Percentiles rank a stretch among this genome's conserved stretches.
Conservation (phyloP, 2,797 vertebrate species). For the Crocidura indochinensis region DNA sequence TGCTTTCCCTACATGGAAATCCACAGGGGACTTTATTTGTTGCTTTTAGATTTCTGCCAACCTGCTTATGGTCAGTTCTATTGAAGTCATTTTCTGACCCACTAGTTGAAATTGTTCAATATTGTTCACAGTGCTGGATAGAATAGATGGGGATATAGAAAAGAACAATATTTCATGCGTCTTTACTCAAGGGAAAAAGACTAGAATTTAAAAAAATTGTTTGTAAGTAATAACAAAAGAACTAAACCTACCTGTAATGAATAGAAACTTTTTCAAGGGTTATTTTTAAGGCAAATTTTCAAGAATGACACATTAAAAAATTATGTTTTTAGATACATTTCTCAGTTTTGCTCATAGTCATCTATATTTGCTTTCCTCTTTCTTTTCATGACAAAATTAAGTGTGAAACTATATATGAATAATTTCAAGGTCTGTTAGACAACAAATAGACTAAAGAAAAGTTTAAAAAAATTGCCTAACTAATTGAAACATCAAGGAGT, state of each 20-base stretch:
- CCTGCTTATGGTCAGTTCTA: constrained; percentile 62
- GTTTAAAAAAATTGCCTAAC: not conserved
- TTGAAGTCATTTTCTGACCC: constrained; percentile 27
- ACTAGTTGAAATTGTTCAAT: not conserved
- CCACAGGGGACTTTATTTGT: constrained; percentile 51
- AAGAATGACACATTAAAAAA: not conserved
- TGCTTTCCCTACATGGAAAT: not conserved
- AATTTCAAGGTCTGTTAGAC: not conserved
- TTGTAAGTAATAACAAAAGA: constrained; percentile 40
- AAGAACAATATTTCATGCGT: constrained; percentile 12
- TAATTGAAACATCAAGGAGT: not conserved
- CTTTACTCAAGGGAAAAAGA: constrained; percentile 64
- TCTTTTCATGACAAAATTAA: not conserved
- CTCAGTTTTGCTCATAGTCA: not conserved
- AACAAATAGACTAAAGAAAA: constrained; percentile 13
- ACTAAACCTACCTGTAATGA: not conserved
- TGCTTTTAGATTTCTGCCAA: constrained; percentile 69
- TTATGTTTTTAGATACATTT: not conserved
- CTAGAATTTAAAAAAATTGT: not conserved
- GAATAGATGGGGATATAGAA: constrained; percentile 23
- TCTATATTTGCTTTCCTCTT: not conserved
- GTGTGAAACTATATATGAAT: not conserved
- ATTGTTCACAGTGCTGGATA: not conserved
- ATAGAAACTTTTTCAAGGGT: not conserved
- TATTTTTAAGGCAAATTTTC: constrained; percentile 11